phyloP scores from a whole-genome alignment of 2,797 vertebrate genomes.

The Falco novaeseelandiae region DNA sequence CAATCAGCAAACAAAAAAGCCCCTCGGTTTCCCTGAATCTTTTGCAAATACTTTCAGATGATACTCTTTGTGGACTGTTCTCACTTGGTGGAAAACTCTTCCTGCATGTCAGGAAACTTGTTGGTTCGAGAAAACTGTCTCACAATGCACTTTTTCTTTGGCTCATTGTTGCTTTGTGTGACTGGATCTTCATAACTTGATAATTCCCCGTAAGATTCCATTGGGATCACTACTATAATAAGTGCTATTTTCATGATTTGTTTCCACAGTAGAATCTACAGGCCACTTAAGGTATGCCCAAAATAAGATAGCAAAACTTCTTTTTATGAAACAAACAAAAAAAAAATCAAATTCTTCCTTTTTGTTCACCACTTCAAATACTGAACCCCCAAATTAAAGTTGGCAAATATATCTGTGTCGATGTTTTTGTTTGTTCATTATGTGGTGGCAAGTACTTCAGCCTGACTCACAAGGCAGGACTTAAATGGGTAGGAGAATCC shows the following conservation, averaged over 20 bases:
- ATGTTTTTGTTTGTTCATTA: background rate
- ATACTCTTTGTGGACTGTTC: background rate
- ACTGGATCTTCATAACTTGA: background rate
- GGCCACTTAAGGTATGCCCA: background rate
- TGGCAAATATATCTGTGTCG: background rate
- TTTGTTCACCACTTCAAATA: background rate
- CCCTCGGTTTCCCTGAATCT: background rate
- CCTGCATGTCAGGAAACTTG: background rate
- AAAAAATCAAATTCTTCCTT: background rate
- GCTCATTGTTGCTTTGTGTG: background rate
- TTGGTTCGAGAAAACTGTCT: background rate
- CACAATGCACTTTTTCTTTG: background rate
- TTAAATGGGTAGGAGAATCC: background rate
- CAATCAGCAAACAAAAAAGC: background rate
- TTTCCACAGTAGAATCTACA: background rate
- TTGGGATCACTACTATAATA: background rate
- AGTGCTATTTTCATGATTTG: background rate
- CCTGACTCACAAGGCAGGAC: background rate
- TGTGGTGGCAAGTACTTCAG: background rate
- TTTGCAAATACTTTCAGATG: background rate
- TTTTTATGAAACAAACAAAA: background rate
- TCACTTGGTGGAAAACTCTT: background rate
- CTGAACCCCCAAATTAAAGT: background rate
- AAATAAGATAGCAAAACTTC: background rate
- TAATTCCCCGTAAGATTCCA: background rate